Evolutionary conservation across 2,797 vertebrate genomes (phyloP).

Genomic region (Astyanax mexicanus): DNA sequence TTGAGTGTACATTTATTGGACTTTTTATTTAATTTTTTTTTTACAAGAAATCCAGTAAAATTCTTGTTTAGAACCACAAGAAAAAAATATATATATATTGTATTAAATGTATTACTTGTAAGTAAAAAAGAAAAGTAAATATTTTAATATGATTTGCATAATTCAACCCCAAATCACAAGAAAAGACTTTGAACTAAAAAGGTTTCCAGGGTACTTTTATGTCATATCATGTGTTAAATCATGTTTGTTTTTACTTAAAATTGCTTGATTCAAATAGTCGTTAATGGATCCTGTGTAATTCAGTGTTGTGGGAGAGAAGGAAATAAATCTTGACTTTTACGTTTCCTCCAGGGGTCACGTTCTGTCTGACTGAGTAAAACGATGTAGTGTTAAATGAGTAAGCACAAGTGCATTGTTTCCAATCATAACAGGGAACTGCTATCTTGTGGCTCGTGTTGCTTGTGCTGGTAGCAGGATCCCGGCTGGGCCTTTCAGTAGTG

Average conservation of each 20-base stretch:
- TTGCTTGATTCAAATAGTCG: not conserved
- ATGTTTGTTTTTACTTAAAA: not conserved
- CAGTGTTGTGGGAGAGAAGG: not conserved
- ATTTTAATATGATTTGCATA: too few relatives aligned
- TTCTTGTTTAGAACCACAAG: slow-evolving; percentile 9
- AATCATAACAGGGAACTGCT: not conserved
- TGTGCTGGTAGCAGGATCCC: not conserved
- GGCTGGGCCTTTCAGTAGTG: not conserved
- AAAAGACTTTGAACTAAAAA: too few relatives aligned
- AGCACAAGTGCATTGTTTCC: not conserved
- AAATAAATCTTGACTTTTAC: not conserved
- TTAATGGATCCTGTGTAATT: not conserved
- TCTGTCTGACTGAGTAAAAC: slow-evolving; percentile 1
- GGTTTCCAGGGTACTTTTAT: not conserved
- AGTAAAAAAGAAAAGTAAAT: too few relatives aligned
- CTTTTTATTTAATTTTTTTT: slow-evolving; percentile 35
- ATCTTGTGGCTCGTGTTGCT: not conserved
- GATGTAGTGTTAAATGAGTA: not conserved
- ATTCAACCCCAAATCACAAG: too few relatives aligned
- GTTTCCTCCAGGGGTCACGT: not conserved
- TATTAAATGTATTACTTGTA: too few relatives aligned
- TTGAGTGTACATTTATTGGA: too few relatives aligned
- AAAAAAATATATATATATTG: too few relatives aligned
- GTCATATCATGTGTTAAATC: not conserved
- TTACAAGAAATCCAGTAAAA: slow-evolving; percentile 45